A percentile compares a stretch with the other conserved stretches of the same genome.
These are phyloP conservation scores for Mormoops blainvillei DNA, from an alignment of 2,113 vertebrate species.

Conservation along the genomic window DNA sequence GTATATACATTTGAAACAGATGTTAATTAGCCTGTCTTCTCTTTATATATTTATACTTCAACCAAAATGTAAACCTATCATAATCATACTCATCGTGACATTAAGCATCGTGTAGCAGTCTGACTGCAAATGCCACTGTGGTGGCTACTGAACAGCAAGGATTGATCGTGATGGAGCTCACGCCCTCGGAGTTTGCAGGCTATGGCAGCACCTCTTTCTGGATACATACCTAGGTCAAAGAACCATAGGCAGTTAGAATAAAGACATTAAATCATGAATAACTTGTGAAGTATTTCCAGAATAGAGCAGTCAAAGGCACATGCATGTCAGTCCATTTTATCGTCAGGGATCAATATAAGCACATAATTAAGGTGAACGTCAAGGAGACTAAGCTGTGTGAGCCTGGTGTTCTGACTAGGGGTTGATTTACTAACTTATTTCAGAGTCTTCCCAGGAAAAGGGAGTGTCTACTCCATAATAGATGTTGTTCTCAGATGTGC, in stretches of 20 bases:
- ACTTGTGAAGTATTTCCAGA: slow-evolving; percentile 3
- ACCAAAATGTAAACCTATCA: not conserved
- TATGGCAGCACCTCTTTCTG: not conserved
- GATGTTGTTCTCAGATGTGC: slow-evolving; percentile 61
- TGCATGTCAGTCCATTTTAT: slow-evolving; percentile 29
- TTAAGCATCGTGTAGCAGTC: not conserved
- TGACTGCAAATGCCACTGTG: not conserved
- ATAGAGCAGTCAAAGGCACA: slow-evolving; percentile 16
- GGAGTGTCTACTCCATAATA: slow-evolving; percentile 31
- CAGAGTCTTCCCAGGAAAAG: slow-evolving; percentile 37
- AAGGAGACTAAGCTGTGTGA: slow-evolving; percentile 18
- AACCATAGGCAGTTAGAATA: not conserved
- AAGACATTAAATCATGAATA: not conserved
- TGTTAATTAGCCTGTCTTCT: not conserved
- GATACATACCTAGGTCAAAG: not conserved
- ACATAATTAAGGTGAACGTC: slow-evolving; percentile 35
- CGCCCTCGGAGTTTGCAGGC: not conserved
- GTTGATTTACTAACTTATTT: slow-evolving; percentile 68
- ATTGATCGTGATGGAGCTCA: not conserved
- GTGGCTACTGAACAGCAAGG: not conserved
- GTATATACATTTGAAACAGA: not conserved
- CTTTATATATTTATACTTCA: not conserved
- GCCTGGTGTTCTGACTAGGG: slow-evolving; percentile 20
- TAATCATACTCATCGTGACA: not conserved
- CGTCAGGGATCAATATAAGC: slow-evolving; percentile 26